phyloP scores from a whole-genome alignment of 2,113 vertebrate genomes.

The Chrysochloris asiatica region DNA sequence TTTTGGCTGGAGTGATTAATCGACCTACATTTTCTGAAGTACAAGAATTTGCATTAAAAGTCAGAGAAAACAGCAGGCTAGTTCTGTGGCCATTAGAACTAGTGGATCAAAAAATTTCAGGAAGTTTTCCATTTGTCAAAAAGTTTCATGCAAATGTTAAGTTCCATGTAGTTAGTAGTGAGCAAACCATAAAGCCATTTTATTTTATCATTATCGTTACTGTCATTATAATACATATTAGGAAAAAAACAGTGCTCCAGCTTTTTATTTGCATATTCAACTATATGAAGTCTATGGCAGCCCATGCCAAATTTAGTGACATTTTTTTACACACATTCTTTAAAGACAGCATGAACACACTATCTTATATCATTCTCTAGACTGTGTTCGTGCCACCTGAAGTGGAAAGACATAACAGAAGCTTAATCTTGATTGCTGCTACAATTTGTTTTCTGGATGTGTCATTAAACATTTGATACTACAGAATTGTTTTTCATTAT shows the following conservation, averaged over 20 bases:
- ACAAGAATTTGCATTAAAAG: constrained; percentile 91
- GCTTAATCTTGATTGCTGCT: not conserved
- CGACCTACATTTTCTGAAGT: constrained; percentile 99
- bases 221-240: constrained; percentile 79
- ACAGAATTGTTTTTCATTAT: not conserved
- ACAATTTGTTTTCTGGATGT: constrained; percentile 11
- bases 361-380: not conserved
- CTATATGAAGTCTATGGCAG: constrained; percentile 71
- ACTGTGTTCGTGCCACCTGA: not conserved
- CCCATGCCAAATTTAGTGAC: constrained; percentile 65
- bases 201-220: constrained; percentile 76
- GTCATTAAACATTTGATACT: not conserved
- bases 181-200: constrained; percentile 87
- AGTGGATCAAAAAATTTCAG: constrained; percentile 74
- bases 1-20: constrained; percentile 98
- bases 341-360: constrained; percentile 86
- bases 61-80: constrained; percentile 76
- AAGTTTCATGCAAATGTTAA: constrained; percentile 88
- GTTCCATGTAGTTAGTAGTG: constrained; percentile 87
- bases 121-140: constrained; percentile 79
- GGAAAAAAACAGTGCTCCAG: constrained; percentile 88
- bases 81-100: constrained; percentile 81
- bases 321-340: constrained; percentile 82
- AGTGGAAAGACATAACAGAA: not conserved
- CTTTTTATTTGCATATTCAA: constrained; percentile 77